Percentiles rank a stretch among this genome's conserved stretches.
phyloP scores from a whole-genome alignment of 2,113 vertebrate genomes.

The Forbesichthys papilliferus region DNA sequence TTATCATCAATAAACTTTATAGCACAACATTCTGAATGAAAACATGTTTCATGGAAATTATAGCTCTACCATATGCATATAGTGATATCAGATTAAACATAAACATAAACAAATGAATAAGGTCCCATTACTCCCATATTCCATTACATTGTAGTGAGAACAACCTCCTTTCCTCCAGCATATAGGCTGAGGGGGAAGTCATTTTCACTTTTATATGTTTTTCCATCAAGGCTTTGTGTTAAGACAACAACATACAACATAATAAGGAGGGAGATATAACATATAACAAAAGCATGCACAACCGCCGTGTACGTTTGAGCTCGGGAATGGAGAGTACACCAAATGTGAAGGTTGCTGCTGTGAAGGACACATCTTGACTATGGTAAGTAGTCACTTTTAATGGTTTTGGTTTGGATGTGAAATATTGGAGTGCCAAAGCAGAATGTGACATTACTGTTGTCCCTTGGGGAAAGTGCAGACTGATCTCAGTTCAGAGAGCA shows the following conservation, averaged over 20 bases:
- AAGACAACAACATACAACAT: slow-evolving; percentile 33
- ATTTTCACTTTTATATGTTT: slow-evolving; percentile 19
- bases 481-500: slow-evolving; percentile 80
- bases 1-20: too few species aligned
- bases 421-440: slow-evolving; percentile 88
- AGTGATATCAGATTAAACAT: too few species aligned
- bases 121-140: too few species aligned
- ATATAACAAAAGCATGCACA: slow-evolving; percentile 50
- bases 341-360: slow-evolving; percentile 85
- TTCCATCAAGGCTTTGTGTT: slow-evolving; percentile 17
- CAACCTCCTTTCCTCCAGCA: neutral
- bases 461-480: slow-evolving; percentile 86
- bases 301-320: slow-evolving; percentile 10
- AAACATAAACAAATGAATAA: too few species aligned
- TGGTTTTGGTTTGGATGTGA: slow-evolving; percentile 92
- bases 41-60: too few species aligned
- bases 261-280: slow-evolving; percentile 55
- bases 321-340: slow-evolving; percentile 54
- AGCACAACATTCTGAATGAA: too few species aligned
- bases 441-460: slow-evolving; percentile 92
- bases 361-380: slow-evolving; percentile 94
- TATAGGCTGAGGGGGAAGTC: slow-evolving; percentile 11
- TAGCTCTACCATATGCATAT: too few species aligned
- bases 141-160: too few species aligned
- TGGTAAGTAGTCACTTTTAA: slow-evolving; percentile 95